Evolutionary conservation across 1,140 invertebrate species (phyloP).

Genomic region (Cydia splendana): DNA sequence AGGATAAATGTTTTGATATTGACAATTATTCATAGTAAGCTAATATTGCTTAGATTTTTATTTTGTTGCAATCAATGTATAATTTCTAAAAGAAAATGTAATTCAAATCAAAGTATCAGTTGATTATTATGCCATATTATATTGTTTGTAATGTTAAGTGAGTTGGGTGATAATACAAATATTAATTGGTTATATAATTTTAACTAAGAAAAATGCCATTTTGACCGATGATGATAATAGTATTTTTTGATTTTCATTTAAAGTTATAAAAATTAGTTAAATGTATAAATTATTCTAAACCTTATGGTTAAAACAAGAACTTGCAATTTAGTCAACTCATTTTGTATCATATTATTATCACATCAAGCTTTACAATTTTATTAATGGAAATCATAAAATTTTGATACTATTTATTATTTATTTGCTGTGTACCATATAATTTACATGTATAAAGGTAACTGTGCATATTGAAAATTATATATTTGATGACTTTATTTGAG

Average conservation of each 20-base stretch:
- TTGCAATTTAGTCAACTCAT: constrained; percentile 73
- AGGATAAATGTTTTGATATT: constrained; percentile 79
- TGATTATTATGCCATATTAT: constrained; percentile 75
- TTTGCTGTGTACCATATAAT: constrained; percentile 79
- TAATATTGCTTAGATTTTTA: constrained; percentile 74
- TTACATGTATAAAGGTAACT: constrained; percentile 79
- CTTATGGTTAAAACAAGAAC: constrained; percentile 59
- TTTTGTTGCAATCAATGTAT: constrained; percentile 75
- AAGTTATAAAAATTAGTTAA: constrained; percentile 55
- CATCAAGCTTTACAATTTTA: constrained; percentile 72
- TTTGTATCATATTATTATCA: constrained; percentile 70
- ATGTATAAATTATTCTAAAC: constrained; percentile 64
- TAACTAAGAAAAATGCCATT: constrained; percentile 61
- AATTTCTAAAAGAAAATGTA: constrained; percentile 73
- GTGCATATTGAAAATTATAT: constrained; percentile 78
- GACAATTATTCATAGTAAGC: constrained; percentile 76
- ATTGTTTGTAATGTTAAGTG: constrained; percentile 76
- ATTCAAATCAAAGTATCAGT: constrained; percentile 72
- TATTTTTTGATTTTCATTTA: constrained; percentile 44
- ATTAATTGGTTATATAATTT: constrained; percentile 60
- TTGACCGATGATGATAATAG: constrained; percentile 49
- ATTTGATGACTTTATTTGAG: constrained; percentile 76
- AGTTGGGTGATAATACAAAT: constrained; percentile 62
- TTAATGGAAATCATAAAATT: constrained; percentile 72
- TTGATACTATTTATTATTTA: constrained; percentile 79